Evolutionary conservation across 1,140 invertebrate species (phyloP).

Genomic region (Phthorimaea operculella): DNA sequence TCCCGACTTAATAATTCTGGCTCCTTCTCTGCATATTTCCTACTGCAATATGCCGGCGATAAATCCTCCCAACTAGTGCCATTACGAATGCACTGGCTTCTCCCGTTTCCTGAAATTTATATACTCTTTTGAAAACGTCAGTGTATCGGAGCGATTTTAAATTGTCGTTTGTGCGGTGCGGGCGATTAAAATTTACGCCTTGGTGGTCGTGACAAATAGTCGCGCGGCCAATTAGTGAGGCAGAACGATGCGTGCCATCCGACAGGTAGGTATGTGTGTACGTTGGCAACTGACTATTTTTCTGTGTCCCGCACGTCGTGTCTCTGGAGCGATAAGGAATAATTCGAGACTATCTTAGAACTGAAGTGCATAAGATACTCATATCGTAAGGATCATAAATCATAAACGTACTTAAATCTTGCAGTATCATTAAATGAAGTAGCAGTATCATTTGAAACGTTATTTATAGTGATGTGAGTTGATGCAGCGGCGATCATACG

Average conservation of each 20-base stretch:
- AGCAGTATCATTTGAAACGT: too few species aligned
- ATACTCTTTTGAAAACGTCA: not conserved
- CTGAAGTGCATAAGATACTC: too few species aligned
- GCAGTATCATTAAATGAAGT: too few species aligned
- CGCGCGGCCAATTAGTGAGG: not conserved
- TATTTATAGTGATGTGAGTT: too few species aligned
- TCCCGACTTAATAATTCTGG: not conserved
- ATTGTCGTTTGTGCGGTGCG: not conserved
- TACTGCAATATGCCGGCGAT: not conserved
- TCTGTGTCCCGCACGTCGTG: too few species aligned
- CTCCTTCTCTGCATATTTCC: not conserved
- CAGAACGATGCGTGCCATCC: not conserved
- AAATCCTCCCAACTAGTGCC: not conserved
- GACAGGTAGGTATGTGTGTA: too few species aligned
- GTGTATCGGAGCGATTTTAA: not conserved
- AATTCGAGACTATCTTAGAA: too few species aligned
- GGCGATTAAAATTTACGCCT: not conserved
- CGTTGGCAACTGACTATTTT: too few species aligned
- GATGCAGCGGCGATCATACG: too few species aligned
- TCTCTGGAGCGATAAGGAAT: too few species aligned
- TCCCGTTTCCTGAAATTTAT: not conserved
- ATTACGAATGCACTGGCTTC: slow-evolving; percentile 1
- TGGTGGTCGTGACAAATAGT: slow-evolving; percentile 1
- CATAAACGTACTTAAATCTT: too few species aligned
- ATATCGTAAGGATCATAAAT: too few species aligned